These are phyloP conservation scores for Acrobasis suavella DNA, from an alignment of 2,888 invertebrate species.

Conservation along the genomic window DNA sequence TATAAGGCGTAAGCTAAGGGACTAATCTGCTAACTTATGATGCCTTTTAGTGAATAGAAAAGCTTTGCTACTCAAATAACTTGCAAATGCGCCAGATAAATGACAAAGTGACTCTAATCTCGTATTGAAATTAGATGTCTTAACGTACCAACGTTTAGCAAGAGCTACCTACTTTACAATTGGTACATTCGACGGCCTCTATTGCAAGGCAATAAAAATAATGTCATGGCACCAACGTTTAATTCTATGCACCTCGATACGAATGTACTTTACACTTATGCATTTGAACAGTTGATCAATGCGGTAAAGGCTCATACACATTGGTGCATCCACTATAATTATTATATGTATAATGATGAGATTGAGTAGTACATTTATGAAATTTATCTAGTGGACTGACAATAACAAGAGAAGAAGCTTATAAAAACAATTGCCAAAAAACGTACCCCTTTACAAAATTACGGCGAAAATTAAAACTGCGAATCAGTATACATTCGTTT, in stretches of 20 bases:
- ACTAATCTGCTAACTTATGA: constrained; percentile 5
- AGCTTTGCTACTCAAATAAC: background rate
- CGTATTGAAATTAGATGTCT: constrained; percentile 11
- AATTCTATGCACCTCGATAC: constrained; percentile 13
- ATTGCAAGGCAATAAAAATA: constrained; percentile 22
- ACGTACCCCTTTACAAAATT: no score
- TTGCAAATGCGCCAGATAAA: constrained; percentile 1
- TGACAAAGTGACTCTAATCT: constrained; percentile 6
- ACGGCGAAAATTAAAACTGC: no score
- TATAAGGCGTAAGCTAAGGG: background rate
- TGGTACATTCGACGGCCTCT: constrained; percentile 5
- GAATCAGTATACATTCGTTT: no score
- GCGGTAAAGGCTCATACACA: background rate
- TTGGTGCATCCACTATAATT: background rate
- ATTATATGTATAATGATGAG: no score
- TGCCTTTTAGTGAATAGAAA: constrained; percentile 7
- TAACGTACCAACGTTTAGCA: background rate
- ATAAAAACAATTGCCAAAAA: no score
- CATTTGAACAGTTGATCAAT: constrained; percentile 6
- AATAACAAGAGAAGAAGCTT: no score
- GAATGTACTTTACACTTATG: constrained; percentile 13
- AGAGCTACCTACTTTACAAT: constrained; percentile 11
- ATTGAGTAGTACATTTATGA: background rate
- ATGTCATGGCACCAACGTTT: constrained; percentile 20
- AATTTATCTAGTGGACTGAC: no score